phyloP scores from a whole-genome alignment of 1,140 invertebrate species.

The Bacillus rossius region DNA sequence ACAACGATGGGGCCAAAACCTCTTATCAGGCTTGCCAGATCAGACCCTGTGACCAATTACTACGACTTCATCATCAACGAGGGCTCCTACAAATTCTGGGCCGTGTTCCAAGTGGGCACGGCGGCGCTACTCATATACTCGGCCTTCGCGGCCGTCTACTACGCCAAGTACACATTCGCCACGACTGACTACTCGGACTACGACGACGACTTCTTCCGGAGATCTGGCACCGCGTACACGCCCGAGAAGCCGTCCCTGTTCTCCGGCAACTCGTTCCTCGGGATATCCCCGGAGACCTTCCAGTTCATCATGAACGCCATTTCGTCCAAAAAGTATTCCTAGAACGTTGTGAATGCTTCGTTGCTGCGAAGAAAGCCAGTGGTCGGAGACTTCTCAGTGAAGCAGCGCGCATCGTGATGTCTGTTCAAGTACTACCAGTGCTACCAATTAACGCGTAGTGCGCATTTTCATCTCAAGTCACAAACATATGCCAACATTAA shows the following conservation, averaged over 20 bases:
- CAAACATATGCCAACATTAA: no score
- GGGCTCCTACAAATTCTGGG: constrained; percentile 83
- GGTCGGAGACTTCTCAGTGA: no score
- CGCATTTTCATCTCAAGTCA: no score
- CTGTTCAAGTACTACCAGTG: no score
- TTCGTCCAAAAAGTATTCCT: constrained; percentile 20
- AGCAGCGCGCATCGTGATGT: no score
- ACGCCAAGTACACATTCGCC: constrained; percentile 75
- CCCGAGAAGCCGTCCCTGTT: constrained; percentile 19
- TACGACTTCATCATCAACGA: constrained; percentile 82
- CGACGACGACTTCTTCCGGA: constrained; percentile 42
- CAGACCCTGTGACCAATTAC: constrained; percentile 46
- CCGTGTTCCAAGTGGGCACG: constrained; percentile 73
- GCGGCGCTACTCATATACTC: constrained; percentile 73
- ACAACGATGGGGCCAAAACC: no score
- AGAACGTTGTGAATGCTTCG: not conserved
- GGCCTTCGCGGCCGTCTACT: constrained; percentile 75
- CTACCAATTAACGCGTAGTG: no score
- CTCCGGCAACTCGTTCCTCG: constrained; percentile 27
- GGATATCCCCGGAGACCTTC: constrained; percentile 34
- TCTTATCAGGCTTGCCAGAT: not conserved
- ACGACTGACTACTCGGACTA: constrained; percentile 60
- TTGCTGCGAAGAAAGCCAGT: no score
- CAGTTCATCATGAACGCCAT: constrained; percentile 43
- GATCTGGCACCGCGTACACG: constrained; percentile 8